These are phyloP conservation scores for Heliornis fulica DNA, from an alignment of 2,113 vertebrate species.

Conservation along the genomic window DNA sequence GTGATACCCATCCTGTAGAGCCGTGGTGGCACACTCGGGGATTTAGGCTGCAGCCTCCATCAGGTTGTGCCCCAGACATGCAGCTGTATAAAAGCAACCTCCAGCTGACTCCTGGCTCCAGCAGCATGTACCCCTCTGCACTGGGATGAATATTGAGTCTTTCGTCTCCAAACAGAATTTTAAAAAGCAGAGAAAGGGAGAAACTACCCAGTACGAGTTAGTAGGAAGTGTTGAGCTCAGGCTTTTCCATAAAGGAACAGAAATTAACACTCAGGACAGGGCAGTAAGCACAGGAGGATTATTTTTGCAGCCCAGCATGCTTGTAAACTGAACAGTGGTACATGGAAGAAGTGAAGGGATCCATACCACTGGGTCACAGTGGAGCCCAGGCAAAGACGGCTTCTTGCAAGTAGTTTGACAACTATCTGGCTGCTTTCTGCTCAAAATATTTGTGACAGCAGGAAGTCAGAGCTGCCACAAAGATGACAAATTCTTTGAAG, in stretches of 20 bases:
- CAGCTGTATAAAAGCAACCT: background rate
- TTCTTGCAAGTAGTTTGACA: background rate
- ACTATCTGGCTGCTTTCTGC: background rate
- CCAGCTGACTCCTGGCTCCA: background rate
- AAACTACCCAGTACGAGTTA: background rate
- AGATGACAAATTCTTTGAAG: conserved; percentile 77
- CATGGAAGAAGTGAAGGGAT: background rate
- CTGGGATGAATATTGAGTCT: background rate
- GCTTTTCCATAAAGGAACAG: background rate
- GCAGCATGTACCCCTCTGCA: background rate
- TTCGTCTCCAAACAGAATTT: background rate
- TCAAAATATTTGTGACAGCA: conserved; percentile 65
- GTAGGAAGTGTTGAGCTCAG: background rate
- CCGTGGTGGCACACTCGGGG: accelerated
- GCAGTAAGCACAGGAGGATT: background rate
- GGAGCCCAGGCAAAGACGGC: background rate
- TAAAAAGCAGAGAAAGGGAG: background rate
- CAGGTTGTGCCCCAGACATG: background rate
- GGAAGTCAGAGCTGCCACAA: conserved; percentile 64
- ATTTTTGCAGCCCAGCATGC: conserved; percentile 2
- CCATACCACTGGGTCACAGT: background rate
- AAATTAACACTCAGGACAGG: conserved; percentile 8
- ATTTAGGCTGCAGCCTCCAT: background rate
- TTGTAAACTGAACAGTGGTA: background rate
- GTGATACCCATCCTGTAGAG: background rate